Base-by-base conservation (phyloP, 2,888 invertebrate species). In the Ennomos quercinarius region DNA sequence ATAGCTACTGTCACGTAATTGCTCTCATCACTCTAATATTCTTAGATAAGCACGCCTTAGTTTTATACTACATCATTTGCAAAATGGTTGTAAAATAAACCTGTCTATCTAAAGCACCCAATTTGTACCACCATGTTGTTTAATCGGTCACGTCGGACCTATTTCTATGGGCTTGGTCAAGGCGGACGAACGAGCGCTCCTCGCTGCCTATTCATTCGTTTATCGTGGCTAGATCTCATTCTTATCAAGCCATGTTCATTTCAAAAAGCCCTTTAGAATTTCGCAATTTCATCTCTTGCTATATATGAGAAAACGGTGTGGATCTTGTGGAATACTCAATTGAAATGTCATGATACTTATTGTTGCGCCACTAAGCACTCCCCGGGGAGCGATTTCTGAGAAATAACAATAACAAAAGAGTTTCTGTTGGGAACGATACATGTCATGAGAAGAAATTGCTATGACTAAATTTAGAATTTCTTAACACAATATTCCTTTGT, bases 361-460 rank as follows among this genome's bases (percentile, higher is more conserved):
- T 39, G 42, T 57, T 8, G 13, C 11, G 17, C 10, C 9, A 39
- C 38, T 46, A 43, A 27, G 27, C 42, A 37, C 34, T 43, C 57
- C 47, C 36, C n/a, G 10, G 47, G 27, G 57, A 52, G 35, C 39
- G 13, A 41, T 51, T 39, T 57, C 27, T 42, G 37, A 46, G 51
- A 51, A 39, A 46, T 38, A 34, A 27, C n/a, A 39, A 39, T 41
- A 38, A 41, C 40, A 37, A 37, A n/a, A 41, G 43, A 13, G 42
- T 34, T 47, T 46, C 42, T 42, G 34, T 38, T 27, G 45, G 37
- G 37, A 47, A 38, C 35, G 46, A 27, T 27, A 27, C 38, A 39
- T 52, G 40, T 51, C 38, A 42, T 50, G 57, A 17, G 38, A 38
- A 41, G 41, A 42, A 42, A 52, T 57, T 46, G 34, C 45, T n/a